Evolutionary conservation across 2,113 vertebrate species (phyloP).

Genomic region (Kryptolebias marmoratus): DNA sequence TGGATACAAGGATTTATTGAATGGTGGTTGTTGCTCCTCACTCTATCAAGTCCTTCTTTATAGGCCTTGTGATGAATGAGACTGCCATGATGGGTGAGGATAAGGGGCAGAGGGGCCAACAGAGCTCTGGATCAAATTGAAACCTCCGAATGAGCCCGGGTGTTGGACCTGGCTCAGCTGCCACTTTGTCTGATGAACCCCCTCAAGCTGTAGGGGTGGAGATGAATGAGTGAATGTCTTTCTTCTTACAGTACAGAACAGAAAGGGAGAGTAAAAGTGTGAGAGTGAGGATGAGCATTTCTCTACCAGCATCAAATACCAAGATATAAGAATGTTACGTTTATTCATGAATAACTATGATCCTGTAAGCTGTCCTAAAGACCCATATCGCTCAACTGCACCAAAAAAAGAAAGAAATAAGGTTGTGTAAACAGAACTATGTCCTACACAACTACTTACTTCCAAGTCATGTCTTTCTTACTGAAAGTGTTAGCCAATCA

Average conservation of each 20-base stretch:
- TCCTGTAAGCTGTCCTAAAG: slow-evolving; percentile 1
- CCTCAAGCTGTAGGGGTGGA: slow-evolving; percentile 62
- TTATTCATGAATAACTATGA: neutral
- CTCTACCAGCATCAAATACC: slow-evolving; percentile 18
- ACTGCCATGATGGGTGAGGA: slow-evolving; percentile 58
- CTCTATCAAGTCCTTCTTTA: slow-evolving; percentile 78
- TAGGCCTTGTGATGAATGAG: slow-evolving; percentile 72
- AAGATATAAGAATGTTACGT: slow-evolving; percentile 16
- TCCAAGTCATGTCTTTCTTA: neutral
- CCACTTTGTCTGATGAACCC: slow-evolving; percentile 70
- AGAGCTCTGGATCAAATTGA: slow-evolving; percentile 57
- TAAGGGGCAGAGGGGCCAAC: slow-evolving; percentile 45
- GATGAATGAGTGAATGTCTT: slow-evolving; percentile 60
- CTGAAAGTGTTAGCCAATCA: neutral
- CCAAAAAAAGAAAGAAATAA: neutral
- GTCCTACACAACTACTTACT: neutral
- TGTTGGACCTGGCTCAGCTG: slow-evolving; percentile 36
- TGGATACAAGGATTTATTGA: slow-evolving; percentile 82
- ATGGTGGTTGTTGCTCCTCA: slow-evolving; percentile 71
- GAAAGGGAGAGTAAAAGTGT: slow-evolving; percentile 17
- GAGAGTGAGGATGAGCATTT: slow-evolving; percentile 22
- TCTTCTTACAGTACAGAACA: slow-evolving; percentile 22
- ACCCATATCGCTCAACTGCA: neutral
- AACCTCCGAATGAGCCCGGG: slow-evolving; percentile 55
- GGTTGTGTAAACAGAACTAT: neutral